These are phyloP conservation scores for Acheta domesticus DNA, from an alignment of 2,888 invertebrate species.

Conservation along the genomic window DNA sequence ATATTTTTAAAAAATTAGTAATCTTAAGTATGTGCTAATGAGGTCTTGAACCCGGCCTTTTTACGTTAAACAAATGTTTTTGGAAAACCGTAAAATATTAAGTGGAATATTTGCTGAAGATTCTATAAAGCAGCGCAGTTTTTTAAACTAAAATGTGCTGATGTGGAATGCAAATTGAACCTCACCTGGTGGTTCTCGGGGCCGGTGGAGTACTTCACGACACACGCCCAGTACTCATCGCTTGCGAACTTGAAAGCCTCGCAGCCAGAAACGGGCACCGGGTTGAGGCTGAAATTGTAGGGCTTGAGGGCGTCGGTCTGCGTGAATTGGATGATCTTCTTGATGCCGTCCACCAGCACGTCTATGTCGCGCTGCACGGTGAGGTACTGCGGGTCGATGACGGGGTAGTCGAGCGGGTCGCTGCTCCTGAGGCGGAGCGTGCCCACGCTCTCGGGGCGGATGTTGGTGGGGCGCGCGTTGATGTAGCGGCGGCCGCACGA, in stretches of 20 bases:
- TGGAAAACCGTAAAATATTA: too few relatives aligned
- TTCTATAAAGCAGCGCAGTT: too few relatives aligned
- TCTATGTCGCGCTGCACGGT: constrained; percentile 57
- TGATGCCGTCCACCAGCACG: constrained; percentile 60
- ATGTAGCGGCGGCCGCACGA: constrained; percentile 27
- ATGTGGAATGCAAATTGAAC: too few relatives aligned
- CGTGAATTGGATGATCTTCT: constrained; percentile 60
- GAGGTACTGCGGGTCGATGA: constrained; percentile 75
- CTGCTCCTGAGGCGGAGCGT: constrained; percentile 55
- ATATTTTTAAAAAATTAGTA: too few relatives aligned
- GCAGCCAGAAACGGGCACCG: constrained; percentile 57
- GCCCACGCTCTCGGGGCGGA: constrained; percentile 41
- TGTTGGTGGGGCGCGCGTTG: constrained; percentile 40
- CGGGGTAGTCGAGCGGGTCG: constrained; percentile 66
- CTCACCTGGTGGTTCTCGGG: constrained; percentile 79
- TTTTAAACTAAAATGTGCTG: too few relatives aligned
- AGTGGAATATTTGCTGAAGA: too few relatives aligned
- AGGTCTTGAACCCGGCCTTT: too few relatives aligned
- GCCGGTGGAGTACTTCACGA: constrained; percentile 63
- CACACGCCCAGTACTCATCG: constrained; percentile 65
- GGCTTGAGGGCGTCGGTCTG: constrained; percentile 47
- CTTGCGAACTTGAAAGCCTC: constrained; percentile 50
- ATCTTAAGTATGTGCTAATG: too few relatives aligned
- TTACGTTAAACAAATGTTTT: too few relatives aligned
- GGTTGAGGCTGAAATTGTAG: constrained; percentile 49